phyloP scores from a whole-genome alignment of 2,113 vertebrate genomes.

The Hassar affinis region DNA sequence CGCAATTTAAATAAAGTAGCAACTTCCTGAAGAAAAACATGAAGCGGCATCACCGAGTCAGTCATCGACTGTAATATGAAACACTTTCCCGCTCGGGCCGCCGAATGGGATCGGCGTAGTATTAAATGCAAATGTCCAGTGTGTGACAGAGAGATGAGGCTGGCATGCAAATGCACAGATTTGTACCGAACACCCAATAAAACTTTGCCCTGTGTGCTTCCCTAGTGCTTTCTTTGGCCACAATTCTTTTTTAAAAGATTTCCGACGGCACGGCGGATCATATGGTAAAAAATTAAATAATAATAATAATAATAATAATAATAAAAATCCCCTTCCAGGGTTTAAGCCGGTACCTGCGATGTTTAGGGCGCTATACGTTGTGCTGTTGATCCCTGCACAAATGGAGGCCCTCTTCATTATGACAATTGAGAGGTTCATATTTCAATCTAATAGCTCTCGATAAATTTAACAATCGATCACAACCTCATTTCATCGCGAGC shows the following conservation, averaged over 20 bases:
- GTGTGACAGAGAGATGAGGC: constrained; percentile 21
- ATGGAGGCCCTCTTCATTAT: constrained; percentile 79
- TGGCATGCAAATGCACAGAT: constrained; percentile 16
- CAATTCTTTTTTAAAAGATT: constrained; percentile 17
- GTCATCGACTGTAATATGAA: constrained; percentile 4
- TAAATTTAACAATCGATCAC: constrained; percentile 88
- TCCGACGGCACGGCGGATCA: constrained; percentile 57
- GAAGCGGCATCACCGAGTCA: background rate
- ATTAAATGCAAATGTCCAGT: constrained; percentile 34
- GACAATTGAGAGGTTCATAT: constrained; percentile 83
- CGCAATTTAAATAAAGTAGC: background rate
- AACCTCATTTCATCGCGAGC: constrained; percentile 81
- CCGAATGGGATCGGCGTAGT: constrained; percentile 19
- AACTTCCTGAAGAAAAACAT: background rate
- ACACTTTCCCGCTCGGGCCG: constrained; percentile 10
- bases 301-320: too few species aligned
- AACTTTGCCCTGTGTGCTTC: background rate
- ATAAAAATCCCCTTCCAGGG: constrained; percentile 70
- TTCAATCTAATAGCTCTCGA: constrained; percentile 82
- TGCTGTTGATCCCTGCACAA: constrained; percentile 75
- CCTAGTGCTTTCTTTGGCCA: constrained; percentile 7
- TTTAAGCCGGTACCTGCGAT: constrained; percentile 64
- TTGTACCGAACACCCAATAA: background rate
- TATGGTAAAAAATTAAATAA: too few species aligned
- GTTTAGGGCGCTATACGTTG: constrained; percentile 64